Conservation (phyloP, 2,888 invertebrate species). For the Leptothorax acervorum region DNA sequence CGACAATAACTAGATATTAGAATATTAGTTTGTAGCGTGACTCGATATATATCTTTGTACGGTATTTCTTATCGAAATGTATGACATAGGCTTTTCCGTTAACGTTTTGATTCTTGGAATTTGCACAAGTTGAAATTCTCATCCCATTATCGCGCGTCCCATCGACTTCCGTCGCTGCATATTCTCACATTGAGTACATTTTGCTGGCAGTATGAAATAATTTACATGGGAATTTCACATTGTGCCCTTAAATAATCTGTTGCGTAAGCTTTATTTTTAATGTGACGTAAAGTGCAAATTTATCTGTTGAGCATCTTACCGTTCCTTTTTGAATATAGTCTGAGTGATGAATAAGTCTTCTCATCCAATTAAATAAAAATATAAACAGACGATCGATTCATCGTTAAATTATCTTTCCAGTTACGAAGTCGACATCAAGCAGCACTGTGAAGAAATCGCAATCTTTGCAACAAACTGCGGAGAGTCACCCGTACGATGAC, state of each 20-base stretch:
- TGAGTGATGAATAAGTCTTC: conserved; percentile 38
- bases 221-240: conserved; percentile 49
- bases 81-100: conserved; percentile 57
- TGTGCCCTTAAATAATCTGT: conserved; percentile 30
- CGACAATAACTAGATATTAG: conserved; percentile 64
- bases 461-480: conserved; percentile 84
- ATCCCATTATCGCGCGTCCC: neutral
- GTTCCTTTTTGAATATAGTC: conserved; percentile 32
- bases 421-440: conserved; percentile 83
- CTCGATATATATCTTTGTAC: conserved; percentile 29
- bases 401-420: conserved; percentile 79
- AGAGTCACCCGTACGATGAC: conserved; percentile 82
- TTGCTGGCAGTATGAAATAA: neutral
- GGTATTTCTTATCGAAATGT: conserved; percentile 45
- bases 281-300: conserved; percentile 32
- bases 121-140: conserved; percentile 48
- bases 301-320: conserved; percentile 40
- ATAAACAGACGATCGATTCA: conserved; percentile 50
- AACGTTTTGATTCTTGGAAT: conserved; percentile 30
- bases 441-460: conserved; percentile 84
- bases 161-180: neutral
- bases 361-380: conserved; percentile 4
- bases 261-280: conserved; percentile 47
- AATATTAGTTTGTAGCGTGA: conserved; percentile 62
- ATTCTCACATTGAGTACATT: neutral